These are phyloP conservation scores for Passerculus sandwichensis DNA, from an alignment of 2,797 vertebrate genomes.

Conservation along the genomic window DNA sequence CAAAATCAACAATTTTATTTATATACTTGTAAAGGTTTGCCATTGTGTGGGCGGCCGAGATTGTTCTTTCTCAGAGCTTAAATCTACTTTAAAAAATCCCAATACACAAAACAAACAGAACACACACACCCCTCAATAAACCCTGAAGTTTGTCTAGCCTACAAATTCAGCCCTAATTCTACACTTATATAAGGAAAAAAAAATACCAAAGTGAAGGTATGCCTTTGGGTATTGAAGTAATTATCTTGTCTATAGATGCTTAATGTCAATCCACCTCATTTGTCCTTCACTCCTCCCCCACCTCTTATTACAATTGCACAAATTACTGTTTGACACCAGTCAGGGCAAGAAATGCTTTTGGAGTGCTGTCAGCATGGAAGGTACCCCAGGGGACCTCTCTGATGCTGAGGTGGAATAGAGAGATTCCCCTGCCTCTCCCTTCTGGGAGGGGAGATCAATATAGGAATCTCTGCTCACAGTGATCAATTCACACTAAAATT, in stretches of 20 bases:
- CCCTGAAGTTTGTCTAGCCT: background rate
- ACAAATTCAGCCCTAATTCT: background rate
- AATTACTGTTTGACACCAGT: background rate
- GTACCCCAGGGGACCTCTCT: background rate
- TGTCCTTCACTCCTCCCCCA: background rate
- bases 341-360: background rate
- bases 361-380: background rate
- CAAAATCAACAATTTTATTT: background rate
- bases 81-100: background rate
- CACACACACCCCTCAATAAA: background rate
- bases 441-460: accelerated
- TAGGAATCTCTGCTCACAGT: background rate
- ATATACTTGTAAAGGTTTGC: background rate
- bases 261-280: background rate
- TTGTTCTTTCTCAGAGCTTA: background rate
- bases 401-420: background rate
- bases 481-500: background rate
- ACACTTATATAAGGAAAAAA: background rate
- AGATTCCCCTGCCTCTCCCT: background rate
- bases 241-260: background rate
- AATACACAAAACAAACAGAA: background rate
- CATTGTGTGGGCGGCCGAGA: background rate
- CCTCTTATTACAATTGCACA: background rate
- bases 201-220: background rate
- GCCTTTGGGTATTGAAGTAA: background rate